Conservation (phyloP, 2,888 invertebrate genomes). For the Trypoxylon attenuatum region DNA sequence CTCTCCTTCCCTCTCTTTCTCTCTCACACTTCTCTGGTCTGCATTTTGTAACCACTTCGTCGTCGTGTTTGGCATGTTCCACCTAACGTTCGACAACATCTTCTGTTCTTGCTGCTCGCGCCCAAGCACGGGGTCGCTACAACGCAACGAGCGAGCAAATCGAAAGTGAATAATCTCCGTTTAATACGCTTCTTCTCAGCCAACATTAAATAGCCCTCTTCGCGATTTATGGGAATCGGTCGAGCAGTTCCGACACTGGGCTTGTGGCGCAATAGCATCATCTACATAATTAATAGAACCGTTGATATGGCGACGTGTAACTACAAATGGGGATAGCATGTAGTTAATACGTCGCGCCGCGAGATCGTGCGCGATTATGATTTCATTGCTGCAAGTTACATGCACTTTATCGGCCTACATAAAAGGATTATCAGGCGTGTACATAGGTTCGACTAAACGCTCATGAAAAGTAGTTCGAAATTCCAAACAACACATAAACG, state of each 20-base stretch:
- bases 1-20: conserved; percentile 26
- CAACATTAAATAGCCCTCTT: conserved; percentile 16
- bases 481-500: not conserved
- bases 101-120: conserved; percentile 5
- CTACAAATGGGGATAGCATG: conserved; percentile 66
- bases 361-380: conserved; percentile 64
- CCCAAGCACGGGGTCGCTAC: not conserved
- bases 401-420: conserved; percentile 49
- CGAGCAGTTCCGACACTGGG: conserved; percentile 18
- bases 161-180: not conserved
- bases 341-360: conserved; percentile 61
- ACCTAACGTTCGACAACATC: conserved; percentile 28
- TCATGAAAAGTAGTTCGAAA: conserved; percentile 25
- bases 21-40: conserved; percentile 45
- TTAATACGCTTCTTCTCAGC: conserved; percentile 6
- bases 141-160: no score
- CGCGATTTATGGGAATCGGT: conserved; percentile 27
- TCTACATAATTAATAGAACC: conserved; percentile 65
- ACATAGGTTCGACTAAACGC: conserved; percentile 11
- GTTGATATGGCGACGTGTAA: conserved; percentile 62
- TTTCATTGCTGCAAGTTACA: conserved; percentile 63
- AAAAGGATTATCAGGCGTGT: conserved; percentile 32
- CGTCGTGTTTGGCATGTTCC: conserved; percentile 53
- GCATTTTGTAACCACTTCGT: conserved; percentile 61
- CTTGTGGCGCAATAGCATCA: conserved; percentile 42